These are phyloP conservation scores for Belonocnema kinseyi DNA, from an alignment of 1,140 invertebrate genomes.

Conservation along the genomic window DNA sequence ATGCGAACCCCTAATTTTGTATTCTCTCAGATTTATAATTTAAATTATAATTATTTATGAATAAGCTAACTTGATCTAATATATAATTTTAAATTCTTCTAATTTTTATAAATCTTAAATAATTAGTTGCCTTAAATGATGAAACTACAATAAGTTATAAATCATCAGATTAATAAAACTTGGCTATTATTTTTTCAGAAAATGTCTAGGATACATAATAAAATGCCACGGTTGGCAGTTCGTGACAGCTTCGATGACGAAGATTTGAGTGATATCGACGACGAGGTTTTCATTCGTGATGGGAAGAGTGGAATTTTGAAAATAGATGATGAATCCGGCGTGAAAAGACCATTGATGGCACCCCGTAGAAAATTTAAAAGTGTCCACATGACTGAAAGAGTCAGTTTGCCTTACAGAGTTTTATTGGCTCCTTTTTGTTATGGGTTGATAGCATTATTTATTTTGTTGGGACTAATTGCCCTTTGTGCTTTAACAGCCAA, in stretches of 20 bases:
- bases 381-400: conserved; percentile 69
- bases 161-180: too few relatives aligned
- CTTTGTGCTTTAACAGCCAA: conserved; percentile 82
- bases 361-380: conserved; percentile 79
- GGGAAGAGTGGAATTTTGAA: conserved; percentile 79
- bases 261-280: conserved; percentile 83
- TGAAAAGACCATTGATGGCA: conserved; percentile 86
- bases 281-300: conserved; percentile 86
- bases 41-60: too few relatives aligned
- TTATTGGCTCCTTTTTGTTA: conserved; percentile 80
- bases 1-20: too few relatives aligned
- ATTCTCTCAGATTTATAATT: too few relatives aligned
- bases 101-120: background rate
- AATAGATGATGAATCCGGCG: conserved; percentile 81
- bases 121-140: conserved; percentile 28
- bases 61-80: too few relatives aligned
- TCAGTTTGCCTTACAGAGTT: conserved; percentile 76
- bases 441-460: conserved; percentile 77
- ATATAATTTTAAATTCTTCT: too few relatives aligned
- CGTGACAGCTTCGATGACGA: conserved; percentile 77
- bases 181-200: background rate
- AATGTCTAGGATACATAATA: conserved; percentile 50
- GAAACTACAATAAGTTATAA: background rate
- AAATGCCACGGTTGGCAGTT: conserved; percentile 62
- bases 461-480: conserved; percentile 79